These are phyloP conservation scores for Atopsyche davidsoni DNA, from an alignment of 1,140 invertebrate species.

Conservation along the genomic window DNA sequence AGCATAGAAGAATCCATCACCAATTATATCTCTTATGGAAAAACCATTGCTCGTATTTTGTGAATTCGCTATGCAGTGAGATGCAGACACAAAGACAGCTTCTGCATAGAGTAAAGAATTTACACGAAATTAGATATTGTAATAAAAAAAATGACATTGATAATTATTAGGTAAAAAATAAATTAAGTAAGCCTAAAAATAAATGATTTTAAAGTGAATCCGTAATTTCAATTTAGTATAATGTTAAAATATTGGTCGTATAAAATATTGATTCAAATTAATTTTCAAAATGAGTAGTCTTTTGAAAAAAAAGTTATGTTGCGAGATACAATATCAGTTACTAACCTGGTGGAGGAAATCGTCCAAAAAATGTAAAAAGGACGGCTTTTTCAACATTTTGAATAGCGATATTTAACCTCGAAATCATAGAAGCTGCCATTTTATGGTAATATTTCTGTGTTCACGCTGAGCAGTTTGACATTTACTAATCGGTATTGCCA, in stretches of 20 bases:
- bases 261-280: too few relatives aligned
- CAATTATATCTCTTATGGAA: slow-evolving; percentile 55
- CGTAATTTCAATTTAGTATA: too few relatives aligned
- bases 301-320: too few relatives aligned
- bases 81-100: not conserved
- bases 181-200: too few relatives aligned
- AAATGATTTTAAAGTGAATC: too few relatives aligned
- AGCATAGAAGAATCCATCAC: slow-evolving; percentile 72
- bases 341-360: slow-evolving; percentile 28
- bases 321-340: too few relatives aligned
- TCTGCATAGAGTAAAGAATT: not conserved
- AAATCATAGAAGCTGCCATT: slow-evolving; percentile 10
- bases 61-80: not conserved
- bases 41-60: not conserved
- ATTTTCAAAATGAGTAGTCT: too few relatives aligned
- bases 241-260: too few relatives aligned
- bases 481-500: too few relatives aligned
- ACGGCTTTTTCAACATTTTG: slow-evolving; percentile 10
- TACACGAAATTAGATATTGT: not conserved
- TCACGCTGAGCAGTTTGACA: too few relatives aligned
- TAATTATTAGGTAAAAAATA: not conserved
- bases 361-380: slow-evolving; percentile 20
- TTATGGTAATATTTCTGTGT: not conserved
- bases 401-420: slow-evolving; percentile 4
- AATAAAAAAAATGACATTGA: not conserved